Evolutionary conservation across 1,140 invertebrate species (phyloP).

Genomic region (Eupeodes corollae): DNA sequence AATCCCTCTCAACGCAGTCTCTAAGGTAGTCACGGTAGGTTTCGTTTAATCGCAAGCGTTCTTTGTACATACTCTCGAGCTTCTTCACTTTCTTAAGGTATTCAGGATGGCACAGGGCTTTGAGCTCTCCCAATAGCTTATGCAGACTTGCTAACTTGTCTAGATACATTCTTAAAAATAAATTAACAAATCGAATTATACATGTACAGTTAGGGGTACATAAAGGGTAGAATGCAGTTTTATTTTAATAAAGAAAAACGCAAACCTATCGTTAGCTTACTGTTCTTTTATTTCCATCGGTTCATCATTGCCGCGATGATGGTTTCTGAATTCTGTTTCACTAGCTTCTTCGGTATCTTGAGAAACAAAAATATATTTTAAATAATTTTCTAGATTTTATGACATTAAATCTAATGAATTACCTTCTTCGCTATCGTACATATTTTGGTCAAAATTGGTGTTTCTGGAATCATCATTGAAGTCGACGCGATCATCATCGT

Average conservation of each 20-base stretch:
- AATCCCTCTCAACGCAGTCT: conserved; percentile 80
- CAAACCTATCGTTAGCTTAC: conserved; percentile 44
- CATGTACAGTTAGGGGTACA: background rate
- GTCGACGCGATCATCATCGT: conserved; percentile 6
- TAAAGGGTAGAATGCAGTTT: background rate
- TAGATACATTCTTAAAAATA: conserved; percentile 72
- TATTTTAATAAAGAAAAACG: background rate
- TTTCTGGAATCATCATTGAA: conserved; percentile 10
- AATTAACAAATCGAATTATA: too few species aligned
- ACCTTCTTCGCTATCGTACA: conserved; percentile 13
- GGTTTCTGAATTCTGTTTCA: conserved; percentile 67
- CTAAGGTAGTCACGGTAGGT: conserved; percentile 72
- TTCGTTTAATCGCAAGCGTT: conserved; percentile 67
- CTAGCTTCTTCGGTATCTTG: conserved; percentile 87
- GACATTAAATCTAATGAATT: background rate
- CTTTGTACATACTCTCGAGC: conserved; percentile 69
- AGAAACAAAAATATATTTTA: conserved; percentile 19
- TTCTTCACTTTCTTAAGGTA: conserved; percentile 71
- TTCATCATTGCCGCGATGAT: conserved; percentile 54
- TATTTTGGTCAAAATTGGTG: conserved; percentile 9
- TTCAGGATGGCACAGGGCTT: conserved; percentile 77
- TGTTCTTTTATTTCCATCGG: conserved; percentile 84
- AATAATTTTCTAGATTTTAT: background rate
- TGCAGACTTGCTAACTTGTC: conserved; percentile 84
- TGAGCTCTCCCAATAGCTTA: conserved; percentile 78